Percentiles rank a stretch among this genome's conserved stretches.
Conservation (phyloP, 1,140 invertebrate genomes). For the Pygmarrhopalites habei region DNA sequence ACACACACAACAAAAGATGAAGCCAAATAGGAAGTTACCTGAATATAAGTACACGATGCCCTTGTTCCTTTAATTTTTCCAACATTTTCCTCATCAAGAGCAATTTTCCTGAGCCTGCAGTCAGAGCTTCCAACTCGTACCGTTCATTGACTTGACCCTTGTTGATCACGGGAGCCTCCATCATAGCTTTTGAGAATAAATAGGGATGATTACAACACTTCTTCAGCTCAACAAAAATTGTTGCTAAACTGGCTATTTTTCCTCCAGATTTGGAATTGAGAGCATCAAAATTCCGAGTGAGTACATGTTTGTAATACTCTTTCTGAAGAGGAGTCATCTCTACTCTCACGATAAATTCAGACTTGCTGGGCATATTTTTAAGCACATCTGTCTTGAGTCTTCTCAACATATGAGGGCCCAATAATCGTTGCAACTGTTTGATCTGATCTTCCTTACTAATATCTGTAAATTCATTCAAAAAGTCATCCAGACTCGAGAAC, state of each 20-base stretch:
- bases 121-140: slow-evolving; percentile 72
- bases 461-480: too few species aligned
- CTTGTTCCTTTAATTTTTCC: slow-evolving; percentile 76
- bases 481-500: too few species aligned
- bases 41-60: slow-evolving; percentile 96
- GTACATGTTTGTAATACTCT: slow-evolving; percentile 99
- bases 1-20: too few species aligned
- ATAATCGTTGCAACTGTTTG: slow-evolving; percentile 93
- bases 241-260: slow-evolving; percentile 74
- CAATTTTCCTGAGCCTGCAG: slow-evolving; percentile 93
- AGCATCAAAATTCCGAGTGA: slow-evolving; percentile 97
- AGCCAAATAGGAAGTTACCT: too few species aligned
- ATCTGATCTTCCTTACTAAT: too few species aligned
- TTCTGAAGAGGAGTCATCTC: slow-evolving; percentile 99
- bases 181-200: slow-evolving; percentile 99
- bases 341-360: slow-evolving; percentile 97
- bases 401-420: slow-evolving; percentile 95
- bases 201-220: too few species aligned
- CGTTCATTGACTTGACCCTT: slow-evolving; percentile 75
- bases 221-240: slow-evolving; percentile 99
- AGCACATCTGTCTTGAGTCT: slow-evolving; percentile 96
- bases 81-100: slow-evolving; percentile 92
- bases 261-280: slow-evolving; percentile 58
- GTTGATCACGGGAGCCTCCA: slow-evolving; percentile 89
- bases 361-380: slow-evolving; percentile 95